Base-by-base conservation (phyloP, 2,888 invertebrate species). In the Augochlorella aurata region DNA sequence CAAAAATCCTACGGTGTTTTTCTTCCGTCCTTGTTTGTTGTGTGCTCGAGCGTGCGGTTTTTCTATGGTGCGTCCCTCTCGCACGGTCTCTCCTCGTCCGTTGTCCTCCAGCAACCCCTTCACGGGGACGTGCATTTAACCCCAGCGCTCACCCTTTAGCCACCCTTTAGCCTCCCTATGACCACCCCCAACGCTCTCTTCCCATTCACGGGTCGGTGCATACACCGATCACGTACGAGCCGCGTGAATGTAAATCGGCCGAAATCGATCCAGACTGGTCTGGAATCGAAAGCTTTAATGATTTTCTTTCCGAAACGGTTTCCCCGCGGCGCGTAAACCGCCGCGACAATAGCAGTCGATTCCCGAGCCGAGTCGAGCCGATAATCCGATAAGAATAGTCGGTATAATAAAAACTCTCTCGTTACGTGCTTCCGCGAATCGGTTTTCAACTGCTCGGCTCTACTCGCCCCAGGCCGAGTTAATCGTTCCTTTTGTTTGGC, bases 171-270 rank as follows among this genome's bases (percentile, higher is more conserved):
- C 75, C 47, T 68, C 70, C 74, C 63, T 18, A 16, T 74, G 47
- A 61, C 75, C 44, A 71, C 67, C 76, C 70, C 79, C 71, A 81
- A 73, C 81, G 69, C 75, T 82, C 73, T 68, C 72, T 77, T 80
- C 79, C 82, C 85, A 87, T 86, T 89, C 86, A 84, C 85, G 83
- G 82, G 82, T 88, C 88, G 83, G 67, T 81, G 88, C 85, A 79
- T 84, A 87, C 82, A 58, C 77, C 79, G 79, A 77, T 82, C 85
- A 79, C 81, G 82, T 83, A 82, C 82, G 66, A 74, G 72, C 68
- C 73, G 69, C 83, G 77, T 82, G 71, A 83, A 82, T 82, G 83
- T 77, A 83, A 86, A 87, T 82, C 82, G 79, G 79, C 70, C 83
- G 49, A 79, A 83, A 84, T 83, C 84, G 83, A 84, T 83, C 77